A percentile compares a stretch with the other conserved stretches of the same genome.
These are phyloP conservation scores for Coranthus polyacanthus DNA, from an alignment of 2,797 vertebrate genomes.

Conservation along the genomic window DNA sequence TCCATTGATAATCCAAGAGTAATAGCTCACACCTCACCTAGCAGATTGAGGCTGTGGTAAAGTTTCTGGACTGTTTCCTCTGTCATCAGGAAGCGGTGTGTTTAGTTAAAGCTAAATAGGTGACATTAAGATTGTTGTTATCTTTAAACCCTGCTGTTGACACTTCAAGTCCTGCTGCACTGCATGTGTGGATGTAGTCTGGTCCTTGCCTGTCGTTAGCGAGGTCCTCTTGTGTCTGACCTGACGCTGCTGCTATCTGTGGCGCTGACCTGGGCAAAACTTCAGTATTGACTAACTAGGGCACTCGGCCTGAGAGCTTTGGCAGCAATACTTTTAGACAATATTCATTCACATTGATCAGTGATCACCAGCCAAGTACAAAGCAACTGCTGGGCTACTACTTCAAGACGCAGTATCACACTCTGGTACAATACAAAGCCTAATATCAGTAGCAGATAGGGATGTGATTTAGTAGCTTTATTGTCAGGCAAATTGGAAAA, in stretches of 20 bases:
- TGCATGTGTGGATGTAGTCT: conserved; percentile 94
- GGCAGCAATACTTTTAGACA: too few relatives aligned
- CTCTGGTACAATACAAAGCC: too few relatives aligned
- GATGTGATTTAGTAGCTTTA: too few relatives aligned
- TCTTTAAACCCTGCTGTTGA: conserved; percentile 73
- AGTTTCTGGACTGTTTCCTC: neutral
- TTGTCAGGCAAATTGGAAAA: too few relatives aligned
- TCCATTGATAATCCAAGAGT: too few relatives aligned
- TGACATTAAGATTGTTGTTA: conserved; percentile 14
- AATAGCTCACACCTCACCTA: too few relatives aligned
- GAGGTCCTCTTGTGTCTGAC: conserved; percentile 54
- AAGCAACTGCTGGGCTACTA: too few relatives aligned
- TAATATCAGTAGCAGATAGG: too few relatives aligned
- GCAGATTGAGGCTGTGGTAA: too few relatives aligned
- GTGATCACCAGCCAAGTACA: neutral
- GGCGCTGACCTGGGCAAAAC: conserved; percentile 67
- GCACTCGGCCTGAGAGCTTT: too few relatives aligned
- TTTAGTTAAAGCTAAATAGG: conserved; percentile 8
- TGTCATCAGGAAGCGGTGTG: neutral
- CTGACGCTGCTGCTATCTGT: conserved; percentile 46
- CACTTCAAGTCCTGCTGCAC: conserved; percentile 96
- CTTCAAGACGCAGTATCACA: too few relatives aligned
- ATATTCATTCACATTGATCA: too few relatives aligned
- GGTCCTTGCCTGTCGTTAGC: conserved; percentile 81
- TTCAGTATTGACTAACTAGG: neutral